Conservation (phyloP, 37 sponge, comb jelly and placozoan genomes). For the Chondrosia reniformis region DNA sequence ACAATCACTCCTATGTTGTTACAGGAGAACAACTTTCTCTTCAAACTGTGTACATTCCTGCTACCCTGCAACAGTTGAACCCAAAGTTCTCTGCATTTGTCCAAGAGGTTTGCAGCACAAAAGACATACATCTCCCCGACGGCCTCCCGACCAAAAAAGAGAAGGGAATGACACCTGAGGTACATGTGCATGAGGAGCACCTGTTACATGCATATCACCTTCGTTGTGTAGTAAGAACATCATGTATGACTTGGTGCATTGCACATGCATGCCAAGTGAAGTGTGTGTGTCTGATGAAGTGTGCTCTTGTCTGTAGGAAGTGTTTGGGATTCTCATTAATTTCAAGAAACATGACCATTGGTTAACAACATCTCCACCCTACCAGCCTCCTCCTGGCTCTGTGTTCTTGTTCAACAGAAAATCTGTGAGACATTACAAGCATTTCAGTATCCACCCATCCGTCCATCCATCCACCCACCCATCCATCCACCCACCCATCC, state of each 20-base stretch:
- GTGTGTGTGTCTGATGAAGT: background rate
- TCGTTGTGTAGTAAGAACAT: too few species aligned
- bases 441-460: background rate
- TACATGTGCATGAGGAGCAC: background rate
- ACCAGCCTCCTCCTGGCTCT: background rate
- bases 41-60: too few species aligned
- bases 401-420: background rate
- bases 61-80: background rate
- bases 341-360: slow-evolving; percentile 2
- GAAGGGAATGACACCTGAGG: slow-evolving; percentile 8
- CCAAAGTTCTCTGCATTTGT: background rate
- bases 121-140: background rate
- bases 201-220: too few species aligned
- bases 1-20: too few species aligned
- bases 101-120: background rate
- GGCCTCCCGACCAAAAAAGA: background rate
- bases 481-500: too few species aligned
- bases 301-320: background rate
- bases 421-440: background rate
- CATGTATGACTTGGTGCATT: too few species aligned
- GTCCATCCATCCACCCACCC: too few species aligned
- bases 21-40: too few species aligned
- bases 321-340: background rate
- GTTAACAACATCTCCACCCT: background rate
- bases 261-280: too few species aligned